These are phyloP conservation scores for Proterorhinus semilunaris DNA, from an alignment of 2,113 vertebrate genomes.

Conservation along the genomic window DNA sequence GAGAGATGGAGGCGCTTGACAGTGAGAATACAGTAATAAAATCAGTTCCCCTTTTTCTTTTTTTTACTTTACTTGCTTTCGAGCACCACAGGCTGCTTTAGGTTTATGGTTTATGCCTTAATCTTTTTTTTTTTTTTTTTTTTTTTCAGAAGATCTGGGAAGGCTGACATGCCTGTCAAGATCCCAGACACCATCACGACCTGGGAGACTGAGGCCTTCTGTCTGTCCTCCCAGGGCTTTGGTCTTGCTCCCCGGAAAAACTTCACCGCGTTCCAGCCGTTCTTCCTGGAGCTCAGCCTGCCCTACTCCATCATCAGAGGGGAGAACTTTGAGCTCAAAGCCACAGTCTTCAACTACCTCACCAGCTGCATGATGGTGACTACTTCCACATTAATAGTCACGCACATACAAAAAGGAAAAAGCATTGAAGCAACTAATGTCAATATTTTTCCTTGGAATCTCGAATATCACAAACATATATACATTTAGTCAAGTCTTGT, in stretches of 20 bases:
- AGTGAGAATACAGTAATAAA: no score
- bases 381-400: background rate
- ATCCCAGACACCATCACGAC: slow-evolving; percentile 88
- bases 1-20: no score
- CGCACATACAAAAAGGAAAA: background rate
- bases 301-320: slow-evolving; percentile 87
- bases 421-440: no score
- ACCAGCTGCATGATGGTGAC: slow-evolving; percentile 82
- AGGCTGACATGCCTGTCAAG: slow-evolving; percentile 64
- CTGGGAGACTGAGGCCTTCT: slow-evolving; percentile 86
- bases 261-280: slow-evolving; percentile 84
- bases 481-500: no score
- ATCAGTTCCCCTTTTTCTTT: no score
- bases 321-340: slow-evolving; percentile 85
- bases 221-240: slow-evolving; percentile 78
- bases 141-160: slow-evolving; percentile 74
- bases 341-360: slow-evolving; percentile 84
- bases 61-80: no score
- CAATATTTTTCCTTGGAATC: no score
- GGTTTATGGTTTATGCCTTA: background rate
- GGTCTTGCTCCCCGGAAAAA: slow-evolving; percentile 79
- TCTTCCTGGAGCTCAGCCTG: slow-evolving; percentile 85
- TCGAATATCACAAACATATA: no score
- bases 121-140: background rate
- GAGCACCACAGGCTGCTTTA: no score